Conservation (phyloP, 2,797 vertebrate species). For the Gambelia wislizenii region DNA sequence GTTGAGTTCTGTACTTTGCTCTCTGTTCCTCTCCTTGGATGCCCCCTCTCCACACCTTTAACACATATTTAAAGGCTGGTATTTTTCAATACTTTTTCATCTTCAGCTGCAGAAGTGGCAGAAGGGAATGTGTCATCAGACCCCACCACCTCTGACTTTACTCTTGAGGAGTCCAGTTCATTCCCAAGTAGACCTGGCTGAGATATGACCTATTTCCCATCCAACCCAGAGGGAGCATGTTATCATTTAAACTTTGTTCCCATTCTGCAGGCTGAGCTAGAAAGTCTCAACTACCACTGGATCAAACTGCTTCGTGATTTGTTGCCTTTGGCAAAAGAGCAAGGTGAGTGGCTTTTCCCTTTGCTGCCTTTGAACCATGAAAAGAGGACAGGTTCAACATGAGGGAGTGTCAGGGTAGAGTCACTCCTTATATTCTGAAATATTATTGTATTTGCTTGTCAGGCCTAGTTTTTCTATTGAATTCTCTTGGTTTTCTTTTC, state of each 20-base stretch:
- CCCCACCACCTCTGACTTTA: too few species aligned
- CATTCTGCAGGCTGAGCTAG: not conserved
- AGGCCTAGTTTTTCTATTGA: not conserved
- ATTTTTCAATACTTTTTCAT: not conserved
- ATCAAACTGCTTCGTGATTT: not conserved
- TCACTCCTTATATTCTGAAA: not conserved
- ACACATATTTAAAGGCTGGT: not conserved
- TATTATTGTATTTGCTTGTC: not conserved
- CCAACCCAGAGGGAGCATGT: not conserved
- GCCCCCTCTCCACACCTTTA: not conserved
- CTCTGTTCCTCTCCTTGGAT: not conserved
- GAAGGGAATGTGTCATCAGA: too few species aligned
- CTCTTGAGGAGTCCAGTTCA: too few species aligned
- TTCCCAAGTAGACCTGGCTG: too few species aligned
- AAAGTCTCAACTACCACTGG: not conserved
- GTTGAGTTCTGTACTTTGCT: not conserved
- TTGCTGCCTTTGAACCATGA: not conserved
- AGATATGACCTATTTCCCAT: not conserved
- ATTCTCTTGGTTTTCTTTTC: not conserved
- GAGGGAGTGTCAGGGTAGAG: not conserved
- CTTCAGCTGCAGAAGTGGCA: not conserved
- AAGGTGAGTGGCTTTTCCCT: not conserved
- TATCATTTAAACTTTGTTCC: not conserved
- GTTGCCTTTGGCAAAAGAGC: not conserved
- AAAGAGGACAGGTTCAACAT: not conserved